These are phyloP conservation scores for Pangasius mekongensis DNA, from an alignment of 2,797 vertebrate species.

Conservation along the genomic window DNA sequence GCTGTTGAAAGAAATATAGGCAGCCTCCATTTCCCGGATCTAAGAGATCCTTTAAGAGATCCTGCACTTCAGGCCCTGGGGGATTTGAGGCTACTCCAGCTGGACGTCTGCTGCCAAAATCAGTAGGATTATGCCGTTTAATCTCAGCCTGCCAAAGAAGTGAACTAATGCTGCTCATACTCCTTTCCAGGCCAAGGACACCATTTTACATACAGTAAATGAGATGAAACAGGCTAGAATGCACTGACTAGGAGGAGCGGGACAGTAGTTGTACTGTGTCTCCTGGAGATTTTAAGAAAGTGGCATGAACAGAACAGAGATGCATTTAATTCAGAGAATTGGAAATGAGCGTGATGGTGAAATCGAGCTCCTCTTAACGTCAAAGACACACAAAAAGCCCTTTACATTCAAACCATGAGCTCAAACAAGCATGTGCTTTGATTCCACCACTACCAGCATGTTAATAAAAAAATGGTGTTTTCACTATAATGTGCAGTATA, in stretches of 20 bases:
- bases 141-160: slow-evolving; percentile 57
- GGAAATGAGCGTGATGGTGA: slow-evolving; percentile 32
- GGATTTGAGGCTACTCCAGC: slow-evolving; percentile 61
- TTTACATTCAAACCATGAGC: slow-evolving; percentile 30
- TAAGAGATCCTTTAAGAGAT: slow-evolving; percentile 29
- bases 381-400: slow-evolving; percentile 21
- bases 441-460: slow-evolving; percentile 17
- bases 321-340: slow-evolving; percentile 39
- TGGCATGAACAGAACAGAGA: slow-evolving; percentile 37
- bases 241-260: neutral
- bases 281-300: slow-evolving; percentile 17
- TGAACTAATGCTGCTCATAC: slow-evolving; percentile 55
- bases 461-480: neutral
- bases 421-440: slow-evolving; percentile 25
- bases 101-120: slow-evolving; percentile 59
- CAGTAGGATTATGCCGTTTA: slow-evolving; percentile 60
- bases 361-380: slow-evolving; percentile 15
- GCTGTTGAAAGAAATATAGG: neutral
- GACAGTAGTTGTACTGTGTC: slow-evolving; percentile 33
- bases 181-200: slow-evolving; percentile 49
- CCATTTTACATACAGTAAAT: slow-evolving; percentile 32
- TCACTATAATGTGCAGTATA: neutral
- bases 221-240: slow-evolving; percentile 11
- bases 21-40: neutral
- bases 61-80: slow-evolving; percentile 40